Evolutionary conservation across 2,888 invertebrate genomes (phyloP).

Genomic region (Lordiphosa fenestrarum): DNA sequence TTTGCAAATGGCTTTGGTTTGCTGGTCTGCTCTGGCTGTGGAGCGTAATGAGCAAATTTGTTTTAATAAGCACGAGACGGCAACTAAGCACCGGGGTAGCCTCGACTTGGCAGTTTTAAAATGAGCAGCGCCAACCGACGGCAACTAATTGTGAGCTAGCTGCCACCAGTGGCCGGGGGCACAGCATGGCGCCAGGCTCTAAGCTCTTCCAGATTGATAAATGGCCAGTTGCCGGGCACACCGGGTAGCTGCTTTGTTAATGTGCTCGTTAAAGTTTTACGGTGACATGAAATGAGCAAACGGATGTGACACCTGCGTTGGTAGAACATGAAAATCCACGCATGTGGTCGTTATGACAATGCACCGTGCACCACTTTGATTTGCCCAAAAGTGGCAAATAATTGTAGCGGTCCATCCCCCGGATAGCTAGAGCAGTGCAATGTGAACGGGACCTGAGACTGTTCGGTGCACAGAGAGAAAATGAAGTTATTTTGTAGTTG

Average conservation of each 20-base stretch:
- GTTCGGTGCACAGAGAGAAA: too few species aligned
- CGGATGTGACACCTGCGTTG: constrained; percentile 48
- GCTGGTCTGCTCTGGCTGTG: constrained; percentile 15
- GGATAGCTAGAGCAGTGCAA: not conserved
- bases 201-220: constrained; percentile 38
- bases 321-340: constrained; percentile 41
- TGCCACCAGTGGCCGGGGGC: not conserved
- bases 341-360: constrained; percentile 78
- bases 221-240: constrained; percentile 29
- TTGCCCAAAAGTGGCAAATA: constrained; percentile 75
- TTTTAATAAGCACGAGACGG: constrained; percentile 66
- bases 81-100: constrained; percentile 47
- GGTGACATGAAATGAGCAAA: constrained; percentile 66
- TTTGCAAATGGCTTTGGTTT: constrained; percentile 73
- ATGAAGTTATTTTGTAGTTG: not conserved
- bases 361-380: constrained; percentile 51
- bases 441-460: too few species aligned
- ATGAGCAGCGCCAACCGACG: constrained; percentile 51
- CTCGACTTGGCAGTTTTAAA: constrained; percentile 60
- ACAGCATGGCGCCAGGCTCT: not conserved
- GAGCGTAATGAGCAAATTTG: constrained; percentile 72
- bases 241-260: constrained; percentile 34
- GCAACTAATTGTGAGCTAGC: constrained; percentile 45
- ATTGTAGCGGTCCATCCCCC: constrained; percentile 50
- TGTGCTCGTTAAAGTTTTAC: constrained; percentile 76